These are phyloP conservation scores for Holotrichia oblita DNA, from an alignment of 1,140 invertebrate genomes.

Conservation along the genomic window DNA sequence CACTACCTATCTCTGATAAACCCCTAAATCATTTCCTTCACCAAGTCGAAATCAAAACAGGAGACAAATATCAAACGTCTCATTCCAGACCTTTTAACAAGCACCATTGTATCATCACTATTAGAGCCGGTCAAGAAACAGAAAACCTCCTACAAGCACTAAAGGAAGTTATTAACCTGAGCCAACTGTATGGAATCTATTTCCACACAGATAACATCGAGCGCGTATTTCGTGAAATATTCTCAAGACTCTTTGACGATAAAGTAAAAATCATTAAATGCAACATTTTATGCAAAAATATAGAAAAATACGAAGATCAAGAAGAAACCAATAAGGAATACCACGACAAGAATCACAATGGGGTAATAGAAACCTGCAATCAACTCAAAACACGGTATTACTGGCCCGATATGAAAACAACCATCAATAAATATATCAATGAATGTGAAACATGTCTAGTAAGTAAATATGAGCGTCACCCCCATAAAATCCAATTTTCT, in stretches of 20 bases:
- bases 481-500: conserved; percentile 41
- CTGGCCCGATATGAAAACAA: conserved; percentile 47
- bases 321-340: conserved; percentile 22
- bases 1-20: conserved; percentile 29
- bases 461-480: conserved; percentile 48
- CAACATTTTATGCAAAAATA: neutral
- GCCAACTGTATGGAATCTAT: neutral
- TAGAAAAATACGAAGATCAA: conserved; percentile 1
- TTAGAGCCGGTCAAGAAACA: neutral
- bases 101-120: neutral
- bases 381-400: conserved; percentile 46
- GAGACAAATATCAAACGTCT: neutral
- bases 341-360: conserved; percentile 44
- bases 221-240: neutral
- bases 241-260: neutral
- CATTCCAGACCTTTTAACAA: neutral
- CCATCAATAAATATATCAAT: conserved; percentile 46
- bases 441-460: conserved; percentile 47
- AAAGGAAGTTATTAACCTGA: neutral
- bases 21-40: neutral
- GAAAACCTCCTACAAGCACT: neutral
- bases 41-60: neutral
- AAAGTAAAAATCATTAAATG: neutral
- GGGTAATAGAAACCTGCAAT: conserved; percentile 45
- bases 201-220: neutral